Percentiles rank a stretch among this genome's conserved stretches.
phyloP scores from a whole-genome alignment of 2,888 invertebrate genomes.

The Timandra comae region DNA sequence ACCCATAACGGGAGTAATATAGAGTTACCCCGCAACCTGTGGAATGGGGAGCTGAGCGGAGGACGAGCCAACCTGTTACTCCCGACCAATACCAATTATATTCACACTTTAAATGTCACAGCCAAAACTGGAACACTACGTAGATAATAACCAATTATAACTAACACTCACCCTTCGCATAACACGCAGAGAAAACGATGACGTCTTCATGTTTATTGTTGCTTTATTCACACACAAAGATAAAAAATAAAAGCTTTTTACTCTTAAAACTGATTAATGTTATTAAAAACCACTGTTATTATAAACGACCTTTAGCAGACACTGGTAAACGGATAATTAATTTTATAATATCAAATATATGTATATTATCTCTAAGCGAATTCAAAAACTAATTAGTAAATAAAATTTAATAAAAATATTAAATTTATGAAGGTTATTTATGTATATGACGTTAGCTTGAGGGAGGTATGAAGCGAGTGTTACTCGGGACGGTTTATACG shows the following conservation, averaged over 20 bases:
- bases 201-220: conserved; percentile 83
- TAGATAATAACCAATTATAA: neutral
- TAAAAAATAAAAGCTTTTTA: conserved; percentile 21
- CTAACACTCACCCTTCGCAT: conserved; percentile 84
- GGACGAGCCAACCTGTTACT: conserved; percentile 24
- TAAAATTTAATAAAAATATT: too few relatives aligned
- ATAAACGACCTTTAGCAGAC: neutral
- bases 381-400: too few relatives aligned
- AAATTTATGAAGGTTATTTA: too few relatives aligned
- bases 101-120: conserved; percentile 3
- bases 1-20: conserved; percentile 6
- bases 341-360: neutral
- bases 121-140: neutral
- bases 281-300: neutral
- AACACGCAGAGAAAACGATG: conserved; percentile 85
- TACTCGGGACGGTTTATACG: conserved; percentile 64
- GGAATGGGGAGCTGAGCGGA: conserved; percentile 16
- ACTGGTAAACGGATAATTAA: conserved; percentile 13
- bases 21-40: conserved; percentile 22
- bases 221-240: conserved; percentile 28
- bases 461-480: conserved; percentile 42
- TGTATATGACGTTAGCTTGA: too few relatives aligned
- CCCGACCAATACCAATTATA: conserved; percentile 2
- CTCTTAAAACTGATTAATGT: neutral
- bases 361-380: too few relatives aligned